Evolutionary conservation across 2,888 invertebrate species (phyloP).

Genomic region (Charanyca ferruginea): DNA sequence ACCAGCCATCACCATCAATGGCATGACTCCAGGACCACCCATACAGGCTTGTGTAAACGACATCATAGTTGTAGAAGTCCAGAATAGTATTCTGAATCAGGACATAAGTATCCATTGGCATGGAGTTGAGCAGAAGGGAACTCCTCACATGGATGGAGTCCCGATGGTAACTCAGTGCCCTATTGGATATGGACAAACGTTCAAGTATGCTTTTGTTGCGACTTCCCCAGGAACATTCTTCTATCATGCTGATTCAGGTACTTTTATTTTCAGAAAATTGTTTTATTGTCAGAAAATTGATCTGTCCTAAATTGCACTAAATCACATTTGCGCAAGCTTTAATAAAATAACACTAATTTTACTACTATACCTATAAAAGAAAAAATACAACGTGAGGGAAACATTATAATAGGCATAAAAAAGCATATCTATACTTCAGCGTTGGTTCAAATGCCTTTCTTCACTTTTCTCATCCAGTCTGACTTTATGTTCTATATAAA

Average conservation of each 20-base stretch:
- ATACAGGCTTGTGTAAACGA: slow-evolving; percentile 94
- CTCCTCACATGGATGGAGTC: slow-evolving; percentile 95
- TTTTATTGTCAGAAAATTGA: too few species aligned
- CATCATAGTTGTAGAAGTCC: slow-evolving; percentile 93
- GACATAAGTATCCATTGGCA: slow-evolving; percentile 95
- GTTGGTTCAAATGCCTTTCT: not conserved
- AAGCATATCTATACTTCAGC: too few species aligned
- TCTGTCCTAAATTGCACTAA: too few species aligned
- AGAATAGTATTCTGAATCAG: slow-evolving; percentile 93
- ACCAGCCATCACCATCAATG: slow-evolving; percentile 80
- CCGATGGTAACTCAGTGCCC: slow-evolving; percentile 95
- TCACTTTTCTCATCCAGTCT: not conserved
- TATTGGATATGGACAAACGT: slow-evolving; percentile 92
- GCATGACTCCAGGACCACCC: slow-evolving; percentile 87
- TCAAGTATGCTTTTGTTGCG: slow-evolving; percentile 94
- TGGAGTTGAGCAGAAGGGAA: slow-evolving; percentile 91
- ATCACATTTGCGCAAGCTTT: too few species aligned
- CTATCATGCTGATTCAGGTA: slow-evolving; percentile 93
- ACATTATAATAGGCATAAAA: too few species aligned
- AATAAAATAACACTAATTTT: too few species aligned
- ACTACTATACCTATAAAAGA: too few species aligned
- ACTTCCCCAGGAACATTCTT: slow-evolving; percentile 93
- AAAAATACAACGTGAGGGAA: too few species aligned
- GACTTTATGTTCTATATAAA: too few species aligned
- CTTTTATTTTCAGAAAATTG: slow-evolving; percentile 36